Evolutionary conservation across 1,140 invertebrate genomes (phyloP).

Genomic region (Eubasilissa regina): DNA sequence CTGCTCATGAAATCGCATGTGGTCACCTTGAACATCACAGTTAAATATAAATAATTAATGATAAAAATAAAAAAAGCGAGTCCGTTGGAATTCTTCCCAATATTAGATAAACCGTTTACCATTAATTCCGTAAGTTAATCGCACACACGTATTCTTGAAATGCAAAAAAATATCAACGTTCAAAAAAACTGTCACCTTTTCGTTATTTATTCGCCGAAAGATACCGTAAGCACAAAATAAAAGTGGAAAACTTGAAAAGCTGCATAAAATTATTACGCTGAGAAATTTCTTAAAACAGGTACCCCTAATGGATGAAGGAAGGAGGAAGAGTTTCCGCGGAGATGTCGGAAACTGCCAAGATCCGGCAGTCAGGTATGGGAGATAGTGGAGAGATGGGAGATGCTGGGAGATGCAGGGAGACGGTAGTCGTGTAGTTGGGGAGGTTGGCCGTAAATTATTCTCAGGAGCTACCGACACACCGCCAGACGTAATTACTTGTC

Average conservation of each 20-base stretch:
- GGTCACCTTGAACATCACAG: no score
- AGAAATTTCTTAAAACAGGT: conserved; percentile 14
- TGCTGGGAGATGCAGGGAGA: neutral
- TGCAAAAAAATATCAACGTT: neutral
- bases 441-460: conserved; percentile 26
- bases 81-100: no score
- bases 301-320: conserved; percentile 33
- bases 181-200: neutral
- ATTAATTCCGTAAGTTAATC: neutral
- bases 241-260: conserved; percentile 27
- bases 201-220: neutral
- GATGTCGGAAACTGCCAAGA: conserved; percentile 28
- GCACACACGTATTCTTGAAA: neutral
- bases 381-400: conserved; percentile 2
- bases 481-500: conserved; percentile 40
- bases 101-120: no score
- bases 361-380: conserved; percentile 24
- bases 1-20: no score
- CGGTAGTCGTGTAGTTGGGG: neutral
- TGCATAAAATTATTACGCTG: conserved; percentile 41
- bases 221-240: conserved; percentile 14
- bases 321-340: conserved; percentile 3
- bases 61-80: no score
- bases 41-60: no score
- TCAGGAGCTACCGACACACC: conserved; percentile 7